phyloP scores from a whole-genome alignment of 2,888 invertebrate species.

The Drosophila neutralis region DNA sequence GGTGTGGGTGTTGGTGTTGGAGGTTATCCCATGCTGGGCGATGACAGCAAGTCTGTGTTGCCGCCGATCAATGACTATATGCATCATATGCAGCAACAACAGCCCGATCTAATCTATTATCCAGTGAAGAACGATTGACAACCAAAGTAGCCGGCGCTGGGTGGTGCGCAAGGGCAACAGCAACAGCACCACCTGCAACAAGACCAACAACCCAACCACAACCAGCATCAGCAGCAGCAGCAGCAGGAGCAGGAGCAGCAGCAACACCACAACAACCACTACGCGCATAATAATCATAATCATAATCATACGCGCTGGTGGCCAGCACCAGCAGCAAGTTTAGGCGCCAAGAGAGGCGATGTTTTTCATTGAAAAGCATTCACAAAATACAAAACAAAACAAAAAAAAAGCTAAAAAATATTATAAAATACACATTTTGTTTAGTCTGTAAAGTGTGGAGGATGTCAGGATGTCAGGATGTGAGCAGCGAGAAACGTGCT shows the following conservation, averaged over 20 bases:
- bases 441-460: slow-evolving; percentile 28
- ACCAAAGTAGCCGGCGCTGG: slow-evolving; percentile 75
- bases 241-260: slow-evolving; percentile 30
- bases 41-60: slow-evolving; percentile 83
- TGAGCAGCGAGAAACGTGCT: slow-evolving; percentile 14
- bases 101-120: slow-evolving; percentile 84
- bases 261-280: slow-evolving; percentile 32
- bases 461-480: slow-evolving; percentile 2
- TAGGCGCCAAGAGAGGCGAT: slow-evolving; percentile 81
- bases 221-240: slow-evolving; percentile 37
- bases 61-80: slow-evolving; percentile 84
- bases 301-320: slow-evolving; percentile 71
- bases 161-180: slow-evolving; percentile 53
- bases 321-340: slow-evolving; percentile 70
- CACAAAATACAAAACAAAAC: slow-evolving; percentile 14
- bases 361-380: slow-evolving; percentile 78
- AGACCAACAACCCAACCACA: slow-evolving; percentile 31
- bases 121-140: slow-evolving; percentile 85
- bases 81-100: slow-evolving; percentile 82
- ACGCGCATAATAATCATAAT: slow-evolving; percentile 63
- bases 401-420: neutral
- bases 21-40: slow-evolving; percentile 78
- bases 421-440: slow-evolving; percentile 23
- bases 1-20: slow-evolving; percentile 63
- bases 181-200: slow-evolving; percentile 45